Percentiles rank a stretch among this genome's conserved stretches.
Conservation (phyloP, 1,140 invertebrate genomes). For the Pararge aegeria region DNA sequence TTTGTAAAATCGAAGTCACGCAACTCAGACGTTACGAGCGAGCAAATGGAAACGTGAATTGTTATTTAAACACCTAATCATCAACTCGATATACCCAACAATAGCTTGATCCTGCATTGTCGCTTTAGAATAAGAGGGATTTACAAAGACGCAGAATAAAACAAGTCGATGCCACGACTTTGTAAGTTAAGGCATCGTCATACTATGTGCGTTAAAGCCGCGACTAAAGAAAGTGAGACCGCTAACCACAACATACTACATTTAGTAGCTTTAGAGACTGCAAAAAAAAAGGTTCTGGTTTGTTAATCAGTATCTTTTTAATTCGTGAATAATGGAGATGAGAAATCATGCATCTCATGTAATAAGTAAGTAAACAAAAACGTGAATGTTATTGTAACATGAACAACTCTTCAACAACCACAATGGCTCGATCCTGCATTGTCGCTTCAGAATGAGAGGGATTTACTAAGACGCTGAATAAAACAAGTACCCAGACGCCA, state of each 20-base stretch:
- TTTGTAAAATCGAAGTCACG: too few species aligned
- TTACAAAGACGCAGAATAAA: constrained; percentile 63
- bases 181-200: constrained; percentile 42
- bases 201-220: neutral
- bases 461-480: constrained; percentile 64
- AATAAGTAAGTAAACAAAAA: neutral
- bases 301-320: too few species aligned
- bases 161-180: constrained; percentile 52
- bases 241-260: too few species aligned
- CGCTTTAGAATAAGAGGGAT: constrained; percentile 66
- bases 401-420: constrained; percentile 67
- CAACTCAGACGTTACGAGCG: neutral
- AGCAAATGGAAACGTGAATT: neutral
- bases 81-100: constrained; percentile 63
- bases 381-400: constrained; percentile 39
- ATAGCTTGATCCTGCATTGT: constrained; percentile 65
- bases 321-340: too few species aligned
- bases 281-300: too few species aligned
- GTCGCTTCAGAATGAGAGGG: constrained; percentile 65
- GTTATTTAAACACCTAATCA: constrained; percentile 65
- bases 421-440: constrained; percentile 65
- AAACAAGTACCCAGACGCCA: constrained; percentile 57
- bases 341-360: neutral
- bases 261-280: too few species aligned
- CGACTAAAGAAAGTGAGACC: neutral